Evolutionary conservation across 2,797 vertebrate species (phyloP).

Genomic region (Argyrosomus regius): DNA sequence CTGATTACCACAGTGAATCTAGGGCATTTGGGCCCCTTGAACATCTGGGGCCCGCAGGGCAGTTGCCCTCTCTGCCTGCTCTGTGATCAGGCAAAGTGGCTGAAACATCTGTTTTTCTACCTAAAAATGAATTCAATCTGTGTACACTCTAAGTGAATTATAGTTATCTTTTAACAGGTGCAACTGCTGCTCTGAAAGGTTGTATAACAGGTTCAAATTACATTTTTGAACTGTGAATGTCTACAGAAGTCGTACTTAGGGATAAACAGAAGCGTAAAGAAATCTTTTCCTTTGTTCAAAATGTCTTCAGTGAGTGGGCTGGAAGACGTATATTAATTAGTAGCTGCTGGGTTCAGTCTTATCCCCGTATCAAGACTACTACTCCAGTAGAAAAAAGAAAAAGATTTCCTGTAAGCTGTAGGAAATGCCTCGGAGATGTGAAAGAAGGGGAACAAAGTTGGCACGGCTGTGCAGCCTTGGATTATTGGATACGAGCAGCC

Average conservation of each 20-base stretch:
- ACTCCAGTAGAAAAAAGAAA: conserved; percentile 11
- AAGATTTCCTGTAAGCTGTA: conserved; percentile 19
- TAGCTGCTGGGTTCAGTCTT: conserved; percentile 13
- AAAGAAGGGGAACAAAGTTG: conserved; percentile 51
- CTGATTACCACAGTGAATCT: conserved; percentile 1
- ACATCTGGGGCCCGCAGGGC: neutral
- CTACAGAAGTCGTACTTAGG: conserved; percentile 15
- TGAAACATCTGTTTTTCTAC: conserved; percentile 38
- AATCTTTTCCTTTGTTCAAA: conserved; percentile 6
- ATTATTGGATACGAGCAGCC: conserved; percentile 68
- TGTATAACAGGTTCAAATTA: conserved; percentile 55
- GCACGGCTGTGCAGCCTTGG: conserved; percentile 55
- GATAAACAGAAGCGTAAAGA: conserved; percentile 28
- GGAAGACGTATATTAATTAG: conserved; percentile 32
- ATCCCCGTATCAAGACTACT: conserved; percentile 3
- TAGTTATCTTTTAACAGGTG: conserved; percentile 11
- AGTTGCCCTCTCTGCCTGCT: neutral
- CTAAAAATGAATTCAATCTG: conserved; percentile 16
- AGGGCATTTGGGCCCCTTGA: neutral
- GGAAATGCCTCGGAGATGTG: conserved; percentile 42
- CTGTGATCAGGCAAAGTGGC: neutral
- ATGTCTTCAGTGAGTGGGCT: conserved; percentile 18
- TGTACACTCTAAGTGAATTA: conserved; percentile 11
- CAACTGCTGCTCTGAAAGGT: conserved; percentile 16
- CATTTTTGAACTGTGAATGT: neutral